These are phyloP conservation scores for Cephus nigrinus DNA, from an alignment of 2,888 invertebrate species.

Conservation along the genomic window DNA sequence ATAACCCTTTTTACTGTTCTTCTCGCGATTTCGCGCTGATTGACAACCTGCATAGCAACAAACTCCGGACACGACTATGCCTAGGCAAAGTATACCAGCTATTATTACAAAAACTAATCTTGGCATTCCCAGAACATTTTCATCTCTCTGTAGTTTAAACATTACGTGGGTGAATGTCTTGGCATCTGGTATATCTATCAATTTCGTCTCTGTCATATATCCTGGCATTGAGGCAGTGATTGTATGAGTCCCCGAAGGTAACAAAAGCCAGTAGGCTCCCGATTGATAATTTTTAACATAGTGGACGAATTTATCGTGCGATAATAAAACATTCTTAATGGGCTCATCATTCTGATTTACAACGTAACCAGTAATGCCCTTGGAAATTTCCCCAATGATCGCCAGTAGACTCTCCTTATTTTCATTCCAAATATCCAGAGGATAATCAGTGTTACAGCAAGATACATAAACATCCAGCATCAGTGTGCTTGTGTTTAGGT, in stretches of 20 bases:
- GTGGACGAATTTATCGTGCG: slow-evolving; percentile 55
- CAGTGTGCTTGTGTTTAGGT: slow-evolving; percentile 56
- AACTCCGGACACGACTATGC: slow-evolving; percentile 68
- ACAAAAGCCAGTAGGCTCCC: slow-evolving; percentile 59
- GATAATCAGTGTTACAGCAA: slow-evolving; percentile 57
- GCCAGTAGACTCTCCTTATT: slow-evolving; percentile 53
- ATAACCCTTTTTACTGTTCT: slow-evolving; percentile 67
- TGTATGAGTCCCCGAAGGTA: slow-evolving; percentile 66
- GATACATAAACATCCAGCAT: slow-evolving; percentile 57
- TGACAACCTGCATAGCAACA: slow-evolving; percentile 71
- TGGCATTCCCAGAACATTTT: slow-evolving; percentile 80
- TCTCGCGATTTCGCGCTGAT: slow-evolving; percentile 55
- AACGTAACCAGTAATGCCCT: slow-evolving; percentile 55
- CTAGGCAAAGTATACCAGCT: slow-evolving; percentile 74
- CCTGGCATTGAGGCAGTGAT: slow-evolving; percentile 72
- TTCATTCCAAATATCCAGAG: slow-evolving; percentile 48
- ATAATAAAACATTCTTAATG: slow-evolving; percentile 47
- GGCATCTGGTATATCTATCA: slow-evolving; percentile 62
- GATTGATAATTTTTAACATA: slow-evolving; percentile 40
- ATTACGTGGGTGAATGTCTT: slow-evolving; percentile 65
- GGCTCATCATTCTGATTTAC: slow-evolving; percentile 52
- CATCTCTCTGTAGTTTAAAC: slow-evolving; percentile 76
- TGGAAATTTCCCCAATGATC: slow-evolving; percentile 43
- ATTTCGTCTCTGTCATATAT: slow-evolving; percentile 70
- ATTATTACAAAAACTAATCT: slow-evolving; percentile 80